A percentile compares a stretch with the other conserved stretches of the same genome.
phyloP scores from a whole-genome alignment of 2,797 vertebrate species.

The Lerista edwardsae region DNA sequence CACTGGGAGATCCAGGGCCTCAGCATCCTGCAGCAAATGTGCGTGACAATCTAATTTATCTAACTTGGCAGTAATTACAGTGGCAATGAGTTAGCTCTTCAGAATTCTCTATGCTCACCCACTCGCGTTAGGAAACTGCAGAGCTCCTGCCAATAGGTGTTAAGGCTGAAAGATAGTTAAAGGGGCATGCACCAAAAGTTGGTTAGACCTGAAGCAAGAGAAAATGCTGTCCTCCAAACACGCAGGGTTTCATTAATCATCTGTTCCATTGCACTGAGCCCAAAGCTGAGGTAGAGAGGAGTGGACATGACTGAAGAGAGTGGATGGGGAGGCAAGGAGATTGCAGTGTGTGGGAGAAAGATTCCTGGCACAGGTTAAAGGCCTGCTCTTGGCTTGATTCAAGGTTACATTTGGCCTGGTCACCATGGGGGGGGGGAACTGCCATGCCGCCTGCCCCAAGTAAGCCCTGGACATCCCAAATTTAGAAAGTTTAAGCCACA shows the following conservation, averaged over 20 bases:
- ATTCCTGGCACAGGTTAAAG: neutral
- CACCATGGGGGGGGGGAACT: no score
- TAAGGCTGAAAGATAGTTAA: neutral
- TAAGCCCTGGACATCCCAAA: no score
- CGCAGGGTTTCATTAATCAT: neutral
- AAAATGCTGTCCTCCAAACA: neutral
- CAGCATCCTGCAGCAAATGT: neutral
- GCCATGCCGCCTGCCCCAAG: no score
- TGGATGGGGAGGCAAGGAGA: neutral
- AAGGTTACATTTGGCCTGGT: neutral
- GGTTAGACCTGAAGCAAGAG: neutral
- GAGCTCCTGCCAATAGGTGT: neutral
- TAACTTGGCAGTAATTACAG: constrained; percentile 20
- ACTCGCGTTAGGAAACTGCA: neutral
- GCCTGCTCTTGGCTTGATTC: neutral
- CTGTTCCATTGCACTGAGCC: neutral
- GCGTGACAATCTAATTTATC: constrained; percentile 7
- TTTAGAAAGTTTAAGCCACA: no score
- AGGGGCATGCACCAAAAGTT: neutral
- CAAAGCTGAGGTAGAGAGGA: neutral
- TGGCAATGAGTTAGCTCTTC: neutral
- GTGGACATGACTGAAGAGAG: neutral
- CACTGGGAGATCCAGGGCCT: neutral
- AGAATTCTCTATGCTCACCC: neutral
- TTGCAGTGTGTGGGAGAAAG: neutral